phyloP scores from a whole-genome alignment of 1,140 invertebrate genomes.

The Drosophila pandora region DNA sequence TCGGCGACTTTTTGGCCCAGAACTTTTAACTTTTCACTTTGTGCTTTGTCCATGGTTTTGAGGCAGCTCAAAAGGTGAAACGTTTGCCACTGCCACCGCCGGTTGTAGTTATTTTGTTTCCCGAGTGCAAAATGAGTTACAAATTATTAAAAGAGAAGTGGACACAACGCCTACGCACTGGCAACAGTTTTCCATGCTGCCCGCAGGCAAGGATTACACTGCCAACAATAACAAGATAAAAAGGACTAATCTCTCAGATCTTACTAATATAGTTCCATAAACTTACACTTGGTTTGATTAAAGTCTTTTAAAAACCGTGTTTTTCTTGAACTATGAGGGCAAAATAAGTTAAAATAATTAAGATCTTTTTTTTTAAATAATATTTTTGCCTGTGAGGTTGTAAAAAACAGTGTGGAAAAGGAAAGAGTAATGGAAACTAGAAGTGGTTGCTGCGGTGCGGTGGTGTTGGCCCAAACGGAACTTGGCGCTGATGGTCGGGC shows the following conservation, averaged over 20 bases:
- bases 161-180: constrained; percentile 44
- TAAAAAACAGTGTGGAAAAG: constrained; percentile 12
- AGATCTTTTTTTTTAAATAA: constrained; percentile 1
- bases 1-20: constrained; percentile 59
- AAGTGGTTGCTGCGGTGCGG: constrained; percentile 48
- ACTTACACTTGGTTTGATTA: neutral
- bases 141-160: constrained; percentile 73
- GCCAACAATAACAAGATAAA: constrained; percentile 2
- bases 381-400: constrained; percentile 2
- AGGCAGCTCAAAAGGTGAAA: constrained; percentile 63
- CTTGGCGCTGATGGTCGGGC: constrained; percentile 40
- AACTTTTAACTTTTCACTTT: constrained; percentile 77
- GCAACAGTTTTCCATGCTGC: constrained; percentile 25
- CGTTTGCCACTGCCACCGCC: constrained; percentile 20
- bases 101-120: constrained; percentile 56
- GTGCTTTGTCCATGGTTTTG: constrained; percentile 41
- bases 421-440: constrained; percentile 55
- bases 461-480: constrained; percentile 58
- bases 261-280: neutral
- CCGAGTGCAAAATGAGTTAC: constrained; percentile 76
- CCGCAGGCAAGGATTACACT: constrained; percentile 11
- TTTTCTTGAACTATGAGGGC: neutral
- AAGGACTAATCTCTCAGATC: neutral
- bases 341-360: too few relatives aligned
- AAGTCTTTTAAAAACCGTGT: neutral